These are phyloP conservation scores for Triops longicaudatus DNA, from an alignment of 1,140 invertebrate species.

Conservation along the genomic window DNA sequence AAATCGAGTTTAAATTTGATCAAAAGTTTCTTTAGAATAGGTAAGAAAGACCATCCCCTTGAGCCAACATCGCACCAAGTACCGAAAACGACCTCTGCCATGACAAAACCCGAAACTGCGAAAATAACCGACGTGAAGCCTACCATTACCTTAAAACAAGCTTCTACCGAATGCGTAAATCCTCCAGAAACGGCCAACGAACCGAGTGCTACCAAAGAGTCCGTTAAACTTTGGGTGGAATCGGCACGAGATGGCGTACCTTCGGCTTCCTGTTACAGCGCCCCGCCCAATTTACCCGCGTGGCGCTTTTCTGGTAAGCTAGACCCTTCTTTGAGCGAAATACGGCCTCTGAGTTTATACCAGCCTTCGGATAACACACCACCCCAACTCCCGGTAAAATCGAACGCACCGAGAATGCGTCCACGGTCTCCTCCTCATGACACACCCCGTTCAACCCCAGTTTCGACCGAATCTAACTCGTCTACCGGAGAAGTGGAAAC, in stretches of 20 bases:
- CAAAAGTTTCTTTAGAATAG: constrained; percentile 14
- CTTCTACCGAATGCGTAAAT: not conserved
- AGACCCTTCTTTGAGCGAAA: not conserved
- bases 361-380: not conserved
- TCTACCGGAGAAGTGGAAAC: not conserved
- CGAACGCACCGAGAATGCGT: not conserved
- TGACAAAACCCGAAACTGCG: not conserved
- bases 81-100: not conserved
- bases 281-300: not conserved
- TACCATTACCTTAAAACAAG: not conserved
- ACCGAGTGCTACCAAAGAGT: not conserved
- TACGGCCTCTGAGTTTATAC: not conserved
- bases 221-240: not conserved
- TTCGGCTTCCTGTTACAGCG: not conserved
- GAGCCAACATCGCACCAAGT: not conserved
- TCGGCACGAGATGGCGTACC: not conserved
- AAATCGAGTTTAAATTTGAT: constrained; percentile 20
- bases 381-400: not conserved
- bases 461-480: not conserved
- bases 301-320: not conserved
- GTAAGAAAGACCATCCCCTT: not conserved
- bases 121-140: not conserved
- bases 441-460: not conserved
- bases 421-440: not conserved
- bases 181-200: not conserved